phyloP scores from a whole-genome alignment of 2,888 invertebrate species.

The Peribatodes rhomboidaria region DNA sequence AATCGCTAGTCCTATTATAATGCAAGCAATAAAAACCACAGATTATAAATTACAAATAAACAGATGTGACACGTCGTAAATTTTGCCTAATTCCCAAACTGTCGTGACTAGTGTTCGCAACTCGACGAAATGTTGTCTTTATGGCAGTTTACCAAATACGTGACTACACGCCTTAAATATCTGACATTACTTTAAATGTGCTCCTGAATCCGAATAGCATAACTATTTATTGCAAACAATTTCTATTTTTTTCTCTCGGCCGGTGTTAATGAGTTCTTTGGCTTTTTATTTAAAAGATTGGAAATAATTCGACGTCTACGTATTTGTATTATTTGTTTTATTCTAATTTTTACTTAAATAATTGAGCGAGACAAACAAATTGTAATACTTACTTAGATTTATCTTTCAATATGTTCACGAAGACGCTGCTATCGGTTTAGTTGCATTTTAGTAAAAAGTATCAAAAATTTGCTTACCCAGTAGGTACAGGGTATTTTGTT shows the following conservation, averaged over 20 bases:
- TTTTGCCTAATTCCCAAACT: constrained; percentile 23
- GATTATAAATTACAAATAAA: constrained; percentile 28
- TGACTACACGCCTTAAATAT: constrained; percentile 20
- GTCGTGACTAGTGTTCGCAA: constrained; percentile 17
- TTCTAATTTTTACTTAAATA: background rate
- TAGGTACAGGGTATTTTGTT: too few species aligned
- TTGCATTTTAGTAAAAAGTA: too few species aligned
- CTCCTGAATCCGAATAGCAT: constrained; percentile 4
- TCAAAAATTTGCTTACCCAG: too few species aligned
- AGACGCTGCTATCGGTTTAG: too few species aligned
- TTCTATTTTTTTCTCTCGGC: constrained; percentile 9
- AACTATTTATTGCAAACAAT: constrained; percentile 8
- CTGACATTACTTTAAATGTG: constrained; percentile 21
- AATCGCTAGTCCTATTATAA: constrained; percentile 6
- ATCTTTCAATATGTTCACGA: too few species aligned
- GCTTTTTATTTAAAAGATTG: constrained; percentile 5
- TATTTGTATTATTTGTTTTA: constrained; percentile 8
- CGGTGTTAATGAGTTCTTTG: constrained; percentile 13
- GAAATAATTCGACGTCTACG: constrained; percentile 8
- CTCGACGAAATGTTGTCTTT: constrained; percentile 27
- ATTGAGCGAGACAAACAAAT: background rate
- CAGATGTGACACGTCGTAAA: constrained; percentile 28
- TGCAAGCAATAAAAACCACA: constrained; percentile 2
- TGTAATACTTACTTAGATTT: background rate
- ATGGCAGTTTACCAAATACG: constrained; percentile 30